Percentiles rank a stretch among this genome's conserved stretches.
phyloP scores from a whole-genome alignment of 2,888 invertebrate genomes.

The Campoplex nolae region DNA sequence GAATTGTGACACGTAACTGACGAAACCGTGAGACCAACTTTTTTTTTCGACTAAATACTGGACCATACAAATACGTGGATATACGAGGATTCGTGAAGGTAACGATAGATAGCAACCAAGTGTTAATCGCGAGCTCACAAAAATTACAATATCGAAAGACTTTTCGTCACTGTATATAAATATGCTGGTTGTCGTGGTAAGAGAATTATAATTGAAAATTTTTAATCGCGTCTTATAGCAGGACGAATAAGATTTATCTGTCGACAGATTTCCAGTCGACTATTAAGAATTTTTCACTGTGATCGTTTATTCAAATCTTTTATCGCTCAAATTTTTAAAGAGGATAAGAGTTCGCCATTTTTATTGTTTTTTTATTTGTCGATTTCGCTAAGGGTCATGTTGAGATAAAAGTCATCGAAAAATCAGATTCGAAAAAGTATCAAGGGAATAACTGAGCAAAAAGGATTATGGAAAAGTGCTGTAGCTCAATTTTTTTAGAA shows the following conservation, averaged over 20 bases:
- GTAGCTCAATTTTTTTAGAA: not conserved
- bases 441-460: too few relatives aligned
- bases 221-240: not conserved
- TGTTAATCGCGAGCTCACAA: not conserved
- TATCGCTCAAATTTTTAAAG: not conserved
- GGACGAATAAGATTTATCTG: not conserved
- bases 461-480: not conserved
- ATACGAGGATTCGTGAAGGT: not conserved
- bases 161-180: not conserved
- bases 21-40: not conserved
- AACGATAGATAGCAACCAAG: not conserved
- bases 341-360: too few relatives aligned
- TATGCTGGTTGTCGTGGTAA: not conserved
- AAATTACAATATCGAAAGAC: not conserved
- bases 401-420: not conserved
- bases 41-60: not conserved
- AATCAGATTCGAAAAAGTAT: not conserved
- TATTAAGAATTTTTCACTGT: conserved; percentile 8
- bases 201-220: conserved; percentile 8
- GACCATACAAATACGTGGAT: not conserved
- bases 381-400: not conserved
- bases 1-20: not conserved
- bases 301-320: not conserved
- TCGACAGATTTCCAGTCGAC: conserved; percentile 18
- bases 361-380: not conserved